Base-by-base conservation (phyloP, 1,140 invertebrate genomes). In the Phymastichus coffea region DNA sequence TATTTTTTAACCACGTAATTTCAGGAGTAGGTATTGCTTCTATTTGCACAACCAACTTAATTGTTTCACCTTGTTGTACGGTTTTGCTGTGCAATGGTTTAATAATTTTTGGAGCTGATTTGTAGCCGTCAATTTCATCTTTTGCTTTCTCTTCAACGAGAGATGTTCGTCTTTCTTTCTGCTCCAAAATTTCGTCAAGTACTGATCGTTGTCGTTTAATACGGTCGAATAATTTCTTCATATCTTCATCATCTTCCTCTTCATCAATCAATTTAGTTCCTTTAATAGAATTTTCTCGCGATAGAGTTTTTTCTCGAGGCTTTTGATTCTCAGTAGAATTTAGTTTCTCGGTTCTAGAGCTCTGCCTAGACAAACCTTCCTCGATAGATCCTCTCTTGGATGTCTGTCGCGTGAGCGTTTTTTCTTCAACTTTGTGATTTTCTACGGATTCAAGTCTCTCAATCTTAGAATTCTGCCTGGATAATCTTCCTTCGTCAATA, bases 11-110 rank as follows among this genome's bases (percentile, higher is more conserved):
- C 89, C 94, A 97, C 33, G 88, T 88, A 30, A 99, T 88, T 47
- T 89, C 87, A 9, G 96, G 96, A 73, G 94, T 93, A 7, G 97
- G 97, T 76, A 90, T 98, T 54, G 96, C 97, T 72, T 92, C 92
- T 61, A 97, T 90, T 71, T 92, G 87, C 17, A 93, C 83, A 69
- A 87, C 85, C 68, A 95, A 87, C 30, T 85, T 87, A 6, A 92
- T 78, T 1, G 83, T 83, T 51, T 87, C 81, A 2, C 87, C 87
- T 12, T 86, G 85, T 73, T 87, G 84, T 40, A 87, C 87, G 0
- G 83, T 84, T 49, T 88, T 82, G 67, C 94, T 90, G 28, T 86
- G 82, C 60, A 93, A 81, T 71, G 93, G 91, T 66, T 86, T 90
- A 41, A 84, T 89, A 23, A 96, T 88, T 72, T 89, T 92, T 0